Conservation (phyloP, 2,113 vertebrate genomes). For the Rhinolophus ferrumequinum region DNA sequence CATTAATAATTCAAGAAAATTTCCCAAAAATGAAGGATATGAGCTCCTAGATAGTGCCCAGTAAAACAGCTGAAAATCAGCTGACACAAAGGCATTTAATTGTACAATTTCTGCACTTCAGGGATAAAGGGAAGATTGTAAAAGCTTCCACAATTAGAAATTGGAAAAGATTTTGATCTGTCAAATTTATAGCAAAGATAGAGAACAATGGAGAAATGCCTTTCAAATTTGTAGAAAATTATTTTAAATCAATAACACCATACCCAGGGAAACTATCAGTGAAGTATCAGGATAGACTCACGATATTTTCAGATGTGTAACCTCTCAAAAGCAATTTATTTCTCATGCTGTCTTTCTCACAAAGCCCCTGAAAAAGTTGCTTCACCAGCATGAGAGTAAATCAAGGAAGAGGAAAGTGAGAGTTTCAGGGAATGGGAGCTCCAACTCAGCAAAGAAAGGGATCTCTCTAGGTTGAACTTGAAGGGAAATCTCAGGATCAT, state of each 20-base stretch:
- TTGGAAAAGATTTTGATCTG: background rate
- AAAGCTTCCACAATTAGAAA: background rate
- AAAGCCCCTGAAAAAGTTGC: background rate
- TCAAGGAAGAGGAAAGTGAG: background rate
- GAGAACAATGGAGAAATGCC: background rate
- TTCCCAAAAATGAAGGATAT: background rate
- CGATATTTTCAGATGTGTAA: background rate
- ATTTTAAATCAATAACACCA: background rate
- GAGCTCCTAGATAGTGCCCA: background rate
- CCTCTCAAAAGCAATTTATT: background rate
- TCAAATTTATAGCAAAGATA: background rate
- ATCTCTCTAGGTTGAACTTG: background rate
- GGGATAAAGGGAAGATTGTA: background rate
- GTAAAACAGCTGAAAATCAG: background rate
- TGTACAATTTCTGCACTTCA: background rate
- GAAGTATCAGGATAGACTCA: background rate
- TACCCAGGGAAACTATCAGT: background rate
- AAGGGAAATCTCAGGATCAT: background rate
- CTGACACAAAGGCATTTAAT: background rate
- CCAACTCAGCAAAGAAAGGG: background rate
- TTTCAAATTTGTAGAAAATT: background rate
- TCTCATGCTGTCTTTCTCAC: background rate
- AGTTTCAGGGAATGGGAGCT: background rate
- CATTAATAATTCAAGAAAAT: background rate
- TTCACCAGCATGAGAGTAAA: background rate